Conservation (phyloP, 2,888 invertebrate genomes). For the Drosophila atroscutellata region DNA sequence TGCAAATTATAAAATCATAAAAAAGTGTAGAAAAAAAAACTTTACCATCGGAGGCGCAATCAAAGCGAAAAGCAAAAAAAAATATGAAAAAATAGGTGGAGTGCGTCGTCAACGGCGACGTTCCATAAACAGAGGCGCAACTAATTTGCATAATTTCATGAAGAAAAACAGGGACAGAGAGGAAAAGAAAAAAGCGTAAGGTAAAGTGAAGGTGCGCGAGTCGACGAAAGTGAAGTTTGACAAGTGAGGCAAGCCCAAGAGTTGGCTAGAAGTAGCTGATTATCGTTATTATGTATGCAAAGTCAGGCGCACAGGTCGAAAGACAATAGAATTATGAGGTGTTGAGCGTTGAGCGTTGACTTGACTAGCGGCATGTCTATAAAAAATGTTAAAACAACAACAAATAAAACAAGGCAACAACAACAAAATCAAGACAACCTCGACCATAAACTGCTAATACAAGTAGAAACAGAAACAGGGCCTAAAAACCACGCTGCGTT, state of each 20-base stretch:
- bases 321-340: slow-evolving; percentile 81
- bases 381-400: slow-evolving; percentile 26
- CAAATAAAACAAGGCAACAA: neutral
- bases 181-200: slow-evolving; percentile 30
- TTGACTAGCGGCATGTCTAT: slow-evolving; percentile 73
- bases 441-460: slow-evolving; percentile 11
- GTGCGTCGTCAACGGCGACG: slow-evolving; percentile 43
- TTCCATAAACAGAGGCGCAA: slow-evolving; percentile 64
- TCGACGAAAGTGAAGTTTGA: slow-evolving; percentile 76
- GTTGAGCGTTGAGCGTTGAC: slow-evolving; percentile 62
- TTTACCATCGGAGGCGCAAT: slow-evolving; percentile 41
- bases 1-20: slow-evolving; percentile 78
- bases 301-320: slow-evolving; percentile 41
- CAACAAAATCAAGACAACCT: slow-evolving; percentile 8
- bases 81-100: slow-evolving; percentile 56
- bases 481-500: slow-evolving; percentile 25
- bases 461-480: slow-evolving; percentile 39
- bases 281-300: slow-evolving; percentile 73
- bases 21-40: slow-evolving; percentile 39
- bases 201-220: slow-evolving; percentile 55
- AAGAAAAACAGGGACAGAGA: slow-evolving; percentile 29
- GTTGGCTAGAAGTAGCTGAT: slow-evolving; percentile 64
- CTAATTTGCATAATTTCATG: slow-evolving; percentile 74
- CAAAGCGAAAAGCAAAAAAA: slow-evolving; percentile 19
- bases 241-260: slow-evolving; percentile 52